These are phyloP conservation scores for Ceratitis capitata DNA, from an alignment of 1,140 invertebrate species.

Conservation along the genomic window DNA sequence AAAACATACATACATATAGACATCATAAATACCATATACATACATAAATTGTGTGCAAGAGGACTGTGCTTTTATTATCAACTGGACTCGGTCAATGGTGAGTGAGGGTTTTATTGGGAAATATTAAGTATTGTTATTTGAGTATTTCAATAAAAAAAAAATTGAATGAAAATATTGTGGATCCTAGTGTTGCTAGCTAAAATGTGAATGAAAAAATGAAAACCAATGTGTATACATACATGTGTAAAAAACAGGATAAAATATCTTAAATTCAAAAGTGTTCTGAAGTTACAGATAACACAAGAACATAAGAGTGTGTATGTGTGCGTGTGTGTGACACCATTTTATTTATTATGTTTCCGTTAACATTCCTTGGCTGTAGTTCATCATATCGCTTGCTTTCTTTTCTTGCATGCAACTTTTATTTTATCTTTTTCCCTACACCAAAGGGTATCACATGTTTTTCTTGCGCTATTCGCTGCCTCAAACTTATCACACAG, in stretches of 20 bases:
- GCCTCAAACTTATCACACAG: neutral
- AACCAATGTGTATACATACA: neutral
- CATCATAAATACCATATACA: neutral
- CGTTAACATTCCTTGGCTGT: neutral
- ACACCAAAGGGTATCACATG: slow-evolving; percentile 7
- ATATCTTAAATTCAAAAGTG: neutral
- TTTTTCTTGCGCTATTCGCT: neutral
- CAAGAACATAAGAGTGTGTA: no score
- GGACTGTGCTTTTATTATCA: neutral
- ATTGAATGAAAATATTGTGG: slow-evolving; percentile 23
- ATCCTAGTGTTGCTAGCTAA: neutral
- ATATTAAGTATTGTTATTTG: neutral
- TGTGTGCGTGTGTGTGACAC: neutral
- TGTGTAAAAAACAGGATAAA: neutral
- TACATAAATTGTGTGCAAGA: neutral
- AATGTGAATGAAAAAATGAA: neutral
- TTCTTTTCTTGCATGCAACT: neutral
- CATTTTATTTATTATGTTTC: slow-evolving; percentile 13
- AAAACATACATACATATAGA: neutral
- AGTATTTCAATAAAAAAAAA: no score
- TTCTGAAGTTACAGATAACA: neutral
- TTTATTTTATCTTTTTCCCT: neutral
- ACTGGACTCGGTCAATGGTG: slow-evolving; percentile 11
- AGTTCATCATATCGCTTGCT: slow-evolving; percentile 31
- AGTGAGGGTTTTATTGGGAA: neutral